phyloP scores from a whole-genome alignment of 2,797 vertebrate species.

The Pelochelys cantorii region DNA sequence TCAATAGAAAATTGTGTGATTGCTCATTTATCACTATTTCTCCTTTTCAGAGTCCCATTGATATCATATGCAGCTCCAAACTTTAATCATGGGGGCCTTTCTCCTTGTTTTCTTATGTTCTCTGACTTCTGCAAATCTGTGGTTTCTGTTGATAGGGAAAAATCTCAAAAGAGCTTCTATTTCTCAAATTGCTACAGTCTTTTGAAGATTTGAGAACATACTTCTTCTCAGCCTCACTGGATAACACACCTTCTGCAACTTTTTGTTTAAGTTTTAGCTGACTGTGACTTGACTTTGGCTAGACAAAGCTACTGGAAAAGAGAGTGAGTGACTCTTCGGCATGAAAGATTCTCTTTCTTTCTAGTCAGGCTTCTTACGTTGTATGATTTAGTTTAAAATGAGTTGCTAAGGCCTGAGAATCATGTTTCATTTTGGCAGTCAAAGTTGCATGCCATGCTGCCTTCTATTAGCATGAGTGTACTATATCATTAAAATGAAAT shows the following conservation, averaged over 20 bases:
- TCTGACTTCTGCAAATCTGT: background rate
- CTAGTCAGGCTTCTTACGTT: slow-evolving; percentile 44
- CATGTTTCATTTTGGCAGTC: slow-evolving; percentile 66
- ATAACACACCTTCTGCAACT: background rate
- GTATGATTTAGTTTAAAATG: slow-evolving; percentile 58
- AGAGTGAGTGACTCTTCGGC: slow-evolving; percentile 13
- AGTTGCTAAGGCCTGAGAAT: slow-evolving; percentile 55
- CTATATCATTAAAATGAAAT: slow-evolving; percentile 35
- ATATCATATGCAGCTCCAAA: background rate
- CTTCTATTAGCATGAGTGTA: background rate
- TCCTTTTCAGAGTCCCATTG: background rate
- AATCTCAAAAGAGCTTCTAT: too few relatives aligned
- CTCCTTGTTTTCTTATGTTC: background rate
- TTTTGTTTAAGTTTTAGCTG: background rate
- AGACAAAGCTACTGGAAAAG: background rate
- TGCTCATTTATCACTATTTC: background rate
- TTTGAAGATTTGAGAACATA: background rate
- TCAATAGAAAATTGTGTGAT: background rate
- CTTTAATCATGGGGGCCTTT: background rate
- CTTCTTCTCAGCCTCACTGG: rapidly evolving
- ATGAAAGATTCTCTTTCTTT: background rate
- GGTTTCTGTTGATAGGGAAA: background rate
- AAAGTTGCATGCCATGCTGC: slow-evolving; percentile 35
- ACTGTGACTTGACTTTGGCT: background rate
- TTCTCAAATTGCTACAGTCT: background rate